These are phyloP conservation scores for Monoplex corrugatus DNA, from an alignment of 2,888 invertebrate species.

Conservation along the genomic window DNA sequence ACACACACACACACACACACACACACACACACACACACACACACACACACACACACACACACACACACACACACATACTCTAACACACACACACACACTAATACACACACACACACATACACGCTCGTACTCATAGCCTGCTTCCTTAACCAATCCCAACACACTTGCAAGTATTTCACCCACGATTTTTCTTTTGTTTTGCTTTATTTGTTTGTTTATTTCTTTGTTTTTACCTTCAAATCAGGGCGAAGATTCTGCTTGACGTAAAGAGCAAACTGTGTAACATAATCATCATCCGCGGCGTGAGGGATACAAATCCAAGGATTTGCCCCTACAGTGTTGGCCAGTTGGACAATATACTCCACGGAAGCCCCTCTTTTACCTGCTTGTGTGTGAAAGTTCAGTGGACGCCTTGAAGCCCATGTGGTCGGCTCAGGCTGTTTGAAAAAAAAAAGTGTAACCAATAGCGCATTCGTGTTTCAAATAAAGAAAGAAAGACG, in stretches of 20 bases:
- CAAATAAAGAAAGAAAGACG: no score
- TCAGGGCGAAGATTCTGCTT: slow-evolving; percentile 63
- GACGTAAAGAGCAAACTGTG: slow-evolving; percentile 63
- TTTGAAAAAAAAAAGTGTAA: no score
- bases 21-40: no score
- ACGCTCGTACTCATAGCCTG: neutral
- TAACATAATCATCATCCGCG: slow-evolving; percentile 68
- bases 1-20: slow-evolving; percentile 5
- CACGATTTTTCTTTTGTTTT: neutral
- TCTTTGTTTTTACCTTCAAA: slow-evolving; percentile 65
- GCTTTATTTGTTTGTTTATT: no score
- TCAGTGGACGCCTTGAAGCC: slow-evolving; percentile 53
- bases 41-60: no score
- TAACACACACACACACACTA: slow-evolving; percentile 56
- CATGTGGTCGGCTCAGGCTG: slow-evolving; percentile 71
- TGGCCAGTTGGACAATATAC: slow-evolving; percentile 65
- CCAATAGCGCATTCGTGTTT: no score
- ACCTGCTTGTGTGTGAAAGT: slow-evolving; percentile 67
- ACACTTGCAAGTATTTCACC: no score
- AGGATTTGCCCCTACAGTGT: slow-evolving; percentile 64
- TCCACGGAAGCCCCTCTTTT: slow-evolving; percentile 63
- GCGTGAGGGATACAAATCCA: slow-evolving; percentile 73
- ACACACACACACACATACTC: neutral
- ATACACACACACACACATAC: slow-evolving; percentile 60
- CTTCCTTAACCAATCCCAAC: no score